Conservation (phyloP, 2,888 invertebrate species). For the Scaptomyza reducta region DNA sequence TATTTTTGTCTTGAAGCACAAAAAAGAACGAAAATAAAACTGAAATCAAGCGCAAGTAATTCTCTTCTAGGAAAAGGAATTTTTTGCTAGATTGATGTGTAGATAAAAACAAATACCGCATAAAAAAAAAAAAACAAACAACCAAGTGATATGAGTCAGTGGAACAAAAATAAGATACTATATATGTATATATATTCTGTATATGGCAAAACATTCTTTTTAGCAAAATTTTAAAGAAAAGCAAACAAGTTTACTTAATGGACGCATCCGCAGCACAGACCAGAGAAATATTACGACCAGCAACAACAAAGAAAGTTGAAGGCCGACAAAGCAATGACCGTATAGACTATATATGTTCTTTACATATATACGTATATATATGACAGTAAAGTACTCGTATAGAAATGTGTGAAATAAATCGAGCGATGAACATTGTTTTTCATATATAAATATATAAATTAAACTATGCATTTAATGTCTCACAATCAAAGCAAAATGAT, state of each 20-base stretch:
- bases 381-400: constrained; percentile 4
- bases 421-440: constrained; percentile 21
- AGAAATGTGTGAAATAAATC: constrained; percentile 50
- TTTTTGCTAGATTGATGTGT: neutral
- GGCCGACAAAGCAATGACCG: constrained; percentile 74
- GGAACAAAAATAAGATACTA: constrained; percentile 10
- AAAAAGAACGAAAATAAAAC: constrained; percentile 20
- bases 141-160: constrained; percentile 24
- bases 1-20: constrained; percentile 14
- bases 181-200: constrained; percentile 9
- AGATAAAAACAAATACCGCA: constrained; percentile 5
- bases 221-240: constrained; percentile 66
- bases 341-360: constrained; percentile 58
- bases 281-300: constrained; percentile 34
- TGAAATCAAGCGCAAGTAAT: constrained; percentile 14
- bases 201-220: constrained; percentile 5
- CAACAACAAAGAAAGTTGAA: constrained; percentile 78
- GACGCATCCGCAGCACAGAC: constrained; percentile 63
- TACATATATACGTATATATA: constrained; percentile 6
- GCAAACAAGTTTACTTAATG: constrained; percentile 76
- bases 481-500: constrained; percentile 28
- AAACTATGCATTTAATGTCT: constrained; percentile 47
- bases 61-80: constrained; percentile 32
- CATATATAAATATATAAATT: neutral
- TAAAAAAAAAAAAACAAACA: neutral